Percentiles rank a stretch among this genome's conserved stretches.
These are phyloP conservation scores for Psilopsiagon aurifrons DNA, from an alignment of 2,113 vertebrate species.

Conservation along the genomic window DNA sequence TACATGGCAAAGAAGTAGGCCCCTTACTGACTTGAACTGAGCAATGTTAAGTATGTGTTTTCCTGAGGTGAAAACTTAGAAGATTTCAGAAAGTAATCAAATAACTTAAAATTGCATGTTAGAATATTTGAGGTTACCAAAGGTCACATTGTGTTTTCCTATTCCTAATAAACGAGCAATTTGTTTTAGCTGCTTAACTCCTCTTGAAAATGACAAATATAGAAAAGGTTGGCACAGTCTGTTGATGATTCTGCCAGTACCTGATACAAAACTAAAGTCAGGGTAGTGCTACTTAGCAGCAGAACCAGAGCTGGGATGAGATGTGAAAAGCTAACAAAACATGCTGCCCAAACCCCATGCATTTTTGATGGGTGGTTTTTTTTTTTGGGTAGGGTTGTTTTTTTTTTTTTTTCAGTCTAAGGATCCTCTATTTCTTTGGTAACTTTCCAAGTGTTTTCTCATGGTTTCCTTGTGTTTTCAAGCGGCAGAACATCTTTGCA, in stretches of 20 bases:
- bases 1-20: background rate
- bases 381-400: too few relatives aligned
- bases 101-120: background rate
- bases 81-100: background rate
- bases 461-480: conserved; percentile 28
- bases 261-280: background rate
- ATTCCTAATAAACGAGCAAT: background rate
- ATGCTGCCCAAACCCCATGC: background rate
- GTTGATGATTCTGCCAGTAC: background rate
- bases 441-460: conserved; percentile 16
- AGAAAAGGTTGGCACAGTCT: background rate
- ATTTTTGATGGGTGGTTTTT: background rate
- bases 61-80: background rate
- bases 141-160: background rate
- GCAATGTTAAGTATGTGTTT: background rate
- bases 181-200: background rate
- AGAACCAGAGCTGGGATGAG: background rate
- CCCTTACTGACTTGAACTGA: background rate
- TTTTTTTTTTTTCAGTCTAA: background rate
- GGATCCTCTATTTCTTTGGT: background rate
- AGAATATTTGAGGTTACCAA: background rate
- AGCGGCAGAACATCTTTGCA: conserved; percentile 83
- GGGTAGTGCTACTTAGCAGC: background rate
- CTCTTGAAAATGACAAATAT: background rate
- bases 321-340: background rate